Evolutionary conservation across 23 tunicate species (phyloP).

Genomic region (Oikopleura albicans): DNA sequence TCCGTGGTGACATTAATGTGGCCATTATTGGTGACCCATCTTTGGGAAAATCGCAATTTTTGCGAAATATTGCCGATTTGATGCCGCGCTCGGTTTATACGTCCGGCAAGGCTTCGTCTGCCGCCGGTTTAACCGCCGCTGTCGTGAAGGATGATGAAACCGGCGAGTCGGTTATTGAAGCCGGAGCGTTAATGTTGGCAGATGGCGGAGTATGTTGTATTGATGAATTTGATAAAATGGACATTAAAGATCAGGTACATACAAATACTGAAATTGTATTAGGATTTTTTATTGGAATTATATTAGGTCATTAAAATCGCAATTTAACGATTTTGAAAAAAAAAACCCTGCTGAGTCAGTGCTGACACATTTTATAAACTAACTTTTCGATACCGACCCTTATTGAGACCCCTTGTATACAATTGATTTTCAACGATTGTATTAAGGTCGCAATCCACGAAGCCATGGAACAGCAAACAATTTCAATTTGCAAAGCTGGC

Average conservation of each 20-base stretch:
- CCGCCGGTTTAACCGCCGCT: conserved; percentile 94
- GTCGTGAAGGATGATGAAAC: conserved; percentile 93
- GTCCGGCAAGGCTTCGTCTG: conserved; percentile 89
- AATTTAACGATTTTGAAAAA: too few species aligned
- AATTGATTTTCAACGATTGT: too few species aligned
- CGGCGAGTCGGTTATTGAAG: conserved; percentile 64
- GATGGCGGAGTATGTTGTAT: conserved; percentile 96
- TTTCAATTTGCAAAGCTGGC: conserved; percentile 92
- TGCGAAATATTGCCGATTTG: conserved; percentile 24
- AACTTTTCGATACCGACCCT: too few species aligned
- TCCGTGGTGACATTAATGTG: conserved; percentile 64
- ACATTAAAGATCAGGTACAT: conserved; percentile 60
- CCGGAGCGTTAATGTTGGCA: conserved; percentile 89
- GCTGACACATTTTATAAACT: too few species aligned
- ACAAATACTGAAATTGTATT: too few species aligned
- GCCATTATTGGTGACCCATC: conserved; percentile 91
- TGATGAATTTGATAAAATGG: conserved; percentile 99
- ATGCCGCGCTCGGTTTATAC: conserved; percentile 74
- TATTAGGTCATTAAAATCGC: too few species aligned
- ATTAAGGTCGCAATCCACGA: conserved; percentile 99
- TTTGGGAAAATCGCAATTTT: conserved; percentile 71
- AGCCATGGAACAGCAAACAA: conserved; percentile 99
- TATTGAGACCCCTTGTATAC: too few species aligned
- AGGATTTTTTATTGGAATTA: too few species aligned
- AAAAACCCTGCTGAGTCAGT: too few species aligned